Conservation (phyloP, 2,797 vertebrate species). For the Cossypha dichroa region DNA sequence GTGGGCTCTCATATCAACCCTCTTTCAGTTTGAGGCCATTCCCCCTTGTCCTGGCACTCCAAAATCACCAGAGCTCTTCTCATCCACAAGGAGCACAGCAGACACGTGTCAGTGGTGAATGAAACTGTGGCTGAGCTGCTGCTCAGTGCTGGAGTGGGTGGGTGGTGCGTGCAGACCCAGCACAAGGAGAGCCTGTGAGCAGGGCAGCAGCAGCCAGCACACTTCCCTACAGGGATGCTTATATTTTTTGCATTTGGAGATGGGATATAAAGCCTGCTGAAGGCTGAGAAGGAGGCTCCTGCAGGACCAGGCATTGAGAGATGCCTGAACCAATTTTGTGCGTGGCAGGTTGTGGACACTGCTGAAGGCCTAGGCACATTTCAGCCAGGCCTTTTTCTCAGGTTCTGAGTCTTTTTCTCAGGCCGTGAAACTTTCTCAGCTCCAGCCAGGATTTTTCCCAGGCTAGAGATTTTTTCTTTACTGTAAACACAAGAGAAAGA, state of each 20-base stretch:
- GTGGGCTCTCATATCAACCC: accelerated
- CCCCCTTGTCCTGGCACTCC: background rate
- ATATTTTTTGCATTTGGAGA: background rate
- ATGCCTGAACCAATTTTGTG: background rate
- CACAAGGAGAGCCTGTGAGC: accelerated
- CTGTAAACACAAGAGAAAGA: too few relatives aligned
- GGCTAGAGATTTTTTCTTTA: too few relatives aligned
- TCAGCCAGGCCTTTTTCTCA: too few relatives aligned
- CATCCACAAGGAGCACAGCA: background rate
- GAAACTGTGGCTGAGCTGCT: background rate
- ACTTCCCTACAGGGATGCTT: accelerated
- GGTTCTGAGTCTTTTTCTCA: too few relatives aligned
- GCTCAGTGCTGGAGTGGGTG: background rate
- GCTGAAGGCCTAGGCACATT: too few relatives aligned
- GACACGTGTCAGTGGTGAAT: accelerated
- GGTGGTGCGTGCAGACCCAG: background rate
- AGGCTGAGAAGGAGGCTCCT: accelerated
- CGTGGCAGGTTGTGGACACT: background rate
- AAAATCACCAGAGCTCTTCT: background rate
- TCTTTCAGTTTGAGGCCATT: background rate
- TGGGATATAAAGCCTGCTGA: background rate
- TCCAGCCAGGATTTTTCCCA: too few relatives aligned
- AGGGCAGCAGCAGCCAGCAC: background rate
- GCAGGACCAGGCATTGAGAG: accelerated
- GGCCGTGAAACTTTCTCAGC: too few relatives aligned